Evolutionary conservation across 1,140 invertebrate genomes (phyloP).

Genomic region (Holcopasites calliopsidis): DNA sequence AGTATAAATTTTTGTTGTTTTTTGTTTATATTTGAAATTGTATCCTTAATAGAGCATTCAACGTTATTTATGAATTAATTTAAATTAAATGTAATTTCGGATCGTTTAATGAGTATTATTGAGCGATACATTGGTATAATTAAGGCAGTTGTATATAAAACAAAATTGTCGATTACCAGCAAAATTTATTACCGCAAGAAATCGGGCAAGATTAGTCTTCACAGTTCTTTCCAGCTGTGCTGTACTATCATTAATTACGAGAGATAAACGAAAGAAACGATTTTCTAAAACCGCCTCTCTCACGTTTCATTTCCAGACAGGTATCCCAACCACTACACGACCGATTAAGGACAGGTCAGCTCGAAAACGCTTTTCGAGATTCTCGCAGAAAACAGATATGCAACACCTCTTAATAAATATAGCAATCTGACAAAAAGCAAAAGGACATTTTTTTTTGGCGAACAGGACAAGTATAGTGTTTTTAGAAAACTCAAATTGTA

Average conservation of each 20-base stretch:
- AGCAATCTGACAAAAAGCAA: neutral
- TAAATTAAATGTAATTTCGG: no score
- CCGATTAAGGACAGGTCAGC: neutral
- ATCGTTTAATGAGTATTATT: no score
- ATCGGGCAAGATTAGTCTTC: neutral
- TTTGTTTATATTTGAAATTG: no score
- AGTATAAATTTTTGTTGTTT: no score
- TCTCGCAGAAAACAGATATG: neutral
- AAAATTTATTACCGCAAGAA: neutral
- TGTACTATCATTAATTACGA: neutral
- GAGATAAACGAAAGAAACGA: neutral
- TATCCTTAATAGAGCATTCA: no score
- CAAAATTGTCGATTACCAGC: neutral
- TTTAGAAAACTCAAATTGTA: slow-evolving; percentile 2
- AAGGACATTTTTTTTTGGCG: slow-evolving; percentile 20
- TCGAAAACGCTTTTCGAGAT: neutral
- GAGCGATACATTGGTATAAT: no score
- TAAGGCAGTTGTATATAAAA: no score
- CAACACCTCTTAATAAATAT: no score
- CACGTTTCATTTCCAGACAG: neutral
- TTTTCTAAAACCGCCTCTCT: neutral
- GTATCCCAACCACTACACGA: neutral
- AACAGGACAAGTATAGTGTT: slow-evolving; percentile 3
- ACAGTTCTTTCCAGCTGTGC: neutral
- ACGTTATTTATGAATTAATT: no score